Percentiles rank a stretch among this genome's conserved stretches.
These are phyloP conservation scores for Pterostichus niger DNA, from an alignment of 2,888 invertebrate genomes.

Conservation along the genomic window DNA sequence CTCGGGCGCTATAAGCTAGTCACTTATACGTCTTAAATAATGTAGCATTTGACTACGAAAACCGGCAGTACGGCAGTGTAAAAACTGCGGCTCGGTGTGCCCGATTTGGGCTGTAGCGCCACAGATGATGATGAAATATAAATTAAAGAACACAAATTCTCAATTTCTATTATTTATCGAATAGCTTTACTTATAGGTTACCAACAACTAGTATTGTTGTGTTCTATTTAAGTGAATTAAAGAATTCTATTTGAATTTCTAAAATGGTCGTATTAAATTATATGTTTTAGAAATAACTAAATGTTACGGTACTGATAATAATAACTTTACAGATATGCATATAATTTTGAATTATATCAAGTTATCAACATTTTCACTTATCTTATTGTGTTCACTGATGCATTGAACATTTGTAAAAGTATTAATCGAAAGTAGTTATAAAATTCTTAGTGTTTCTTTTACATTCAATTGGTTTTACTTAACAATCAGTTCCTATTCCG, in stretches of 20 bases:
- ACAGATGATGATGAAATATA: no score
- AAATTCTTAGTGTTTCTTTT: constrained; percentile 36
- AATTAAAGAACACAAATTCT: no score
- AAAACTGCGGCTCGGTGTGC: no score
- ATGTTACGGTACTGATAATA: not conserved
- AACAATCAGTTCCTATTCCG: constrained; percentile 42
- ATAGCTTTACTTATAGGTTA: no score
- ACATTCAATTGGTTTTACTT: constrained; percentile 21
- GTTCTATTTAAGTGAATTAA: no score
- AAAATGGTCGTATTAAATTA: not conserved
- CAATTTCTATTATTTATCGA: no score
- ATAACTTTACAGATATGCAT: constrained; percentile 25
- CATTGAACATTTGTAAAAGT: constrained; percentile 48
- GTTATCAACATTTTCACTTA: constrained; percentile 19
- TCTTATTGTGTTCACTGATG: constrained; percentile 41
- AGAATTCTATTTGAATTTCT: constrained; percentile 16
- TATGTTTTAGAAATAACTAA: constrained; percentile 3
- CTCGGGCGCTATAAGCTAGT: no score
- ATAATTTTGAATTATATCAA: constrained; percentile 40
- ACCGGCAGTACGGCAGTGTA: no score
- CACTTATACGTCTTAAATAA: no score
- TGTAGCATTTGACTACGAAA: no score
- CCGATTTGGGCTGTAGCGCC: no score
- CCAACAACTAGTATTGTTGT: no score
- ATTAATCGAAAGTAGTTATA: constrained; percentile 42